Conservation (phyloP, 2,888 invertebrate species). For the Diogma glabrata region DNA sequence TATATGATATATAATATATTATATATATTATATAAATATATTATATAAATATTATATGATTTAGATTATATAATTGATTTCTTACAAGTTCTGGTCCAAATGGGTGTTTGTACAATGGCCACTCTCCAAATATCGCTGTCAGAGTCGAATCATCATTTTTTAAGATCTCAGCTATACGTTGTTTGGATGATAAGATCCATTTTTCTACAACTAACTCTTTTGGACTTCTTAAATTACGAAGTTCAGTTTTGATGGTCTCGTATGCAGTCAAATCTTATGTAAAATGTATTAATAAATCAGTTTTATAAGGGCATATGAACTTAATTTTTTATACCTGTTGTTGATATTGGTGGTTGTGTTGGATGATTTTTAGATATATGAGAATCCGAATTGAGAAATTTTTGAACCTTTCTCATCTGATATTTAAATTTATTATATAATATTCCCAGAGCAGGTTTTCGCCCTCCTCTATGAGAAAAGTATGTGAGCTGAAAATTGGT, state of each 20-base stretch:
- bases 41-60: no score
- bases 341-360: no score
- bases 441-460: not conserved
- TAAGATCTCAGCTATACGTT: not conserved
- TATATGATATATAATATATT: no score
- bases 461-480: not conserved
- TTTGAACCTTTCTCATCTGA: not conserved
- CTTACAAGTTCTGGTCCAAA: not conserved
- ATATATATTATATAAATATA: no score
- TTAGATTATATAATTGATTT: no score
- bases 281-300: no score
- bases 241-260: not conserved
- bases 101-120: not conserved
- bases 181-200: not conserved
- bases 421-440: not conserved
- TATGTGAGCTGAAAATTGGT: not conserved
- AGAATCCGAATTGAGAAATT: not conserved
- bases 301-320: no score
- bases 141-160: not conserved
- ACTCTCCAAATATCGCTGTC: not conserved
- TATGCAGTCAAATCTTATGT: not conserved
- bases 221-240: not conserved
- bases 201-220: not conserved
- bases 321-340: no score
- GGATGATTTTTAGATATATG: no score